Conservation (phyloP, 2,113 vertebrate genomes). For the Eclectus roratus region DNA sequence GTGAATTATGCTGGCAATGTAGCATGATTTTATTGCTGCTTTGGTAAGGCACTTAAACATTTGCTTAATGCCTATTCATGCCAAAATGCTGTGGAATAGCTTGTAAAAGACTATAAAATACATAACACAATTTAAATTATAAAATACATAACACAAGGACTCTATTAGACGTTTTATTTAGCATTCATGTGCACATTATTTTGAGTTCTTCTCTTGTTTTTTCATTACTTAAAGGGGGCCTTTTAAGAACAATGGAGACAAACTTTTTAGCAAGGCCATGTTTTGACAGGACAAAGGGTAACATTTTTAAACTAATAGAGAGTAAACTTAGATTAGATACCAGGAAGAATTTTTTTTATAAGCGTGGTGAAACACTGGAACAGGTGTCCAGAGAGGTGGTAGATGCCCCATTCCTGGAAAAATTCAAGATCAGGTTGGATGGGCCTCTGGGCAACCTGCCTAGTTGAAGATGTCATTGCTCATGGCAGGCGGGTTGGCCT, state of each 20-base stretch:
- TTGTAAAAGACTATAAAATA: slow-evolving; percentile 21
- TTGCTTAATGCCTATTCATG: not conserved
- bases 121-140: not conserved
- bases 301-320: not conserved
- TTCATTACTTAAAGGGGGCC: not conserved
- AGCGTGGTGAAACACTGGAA: not conserved
- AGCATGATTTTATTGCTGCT: not conserved
- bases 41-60: not conserved
- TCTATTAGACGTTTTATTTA: not conserved
- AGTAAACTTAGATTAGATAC: not conserved
- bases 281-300: not conserved
- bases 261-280: not conserved
- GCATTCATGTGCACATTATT: not conserved
- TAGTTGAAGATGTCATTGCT: not conserved
- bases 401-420: not conserved
- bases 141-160: not conserved
- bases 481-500: not conserved
- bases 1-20: not conserved
- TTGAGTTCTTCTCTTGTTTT: not conserved
- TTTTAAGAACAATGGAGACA: not conserved
- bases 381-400: not conserved
- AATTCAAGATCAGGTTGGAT: not conserved
- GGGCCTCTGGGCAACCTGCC: not conserved
- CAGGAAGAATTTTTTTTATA: not conserved
- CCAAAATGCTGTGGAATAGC: not conserved